Evolutionary conservation across 2,888 invertebrate genomes (phyloP).

Genomic region (Eupithecia exiguata): DNA sequence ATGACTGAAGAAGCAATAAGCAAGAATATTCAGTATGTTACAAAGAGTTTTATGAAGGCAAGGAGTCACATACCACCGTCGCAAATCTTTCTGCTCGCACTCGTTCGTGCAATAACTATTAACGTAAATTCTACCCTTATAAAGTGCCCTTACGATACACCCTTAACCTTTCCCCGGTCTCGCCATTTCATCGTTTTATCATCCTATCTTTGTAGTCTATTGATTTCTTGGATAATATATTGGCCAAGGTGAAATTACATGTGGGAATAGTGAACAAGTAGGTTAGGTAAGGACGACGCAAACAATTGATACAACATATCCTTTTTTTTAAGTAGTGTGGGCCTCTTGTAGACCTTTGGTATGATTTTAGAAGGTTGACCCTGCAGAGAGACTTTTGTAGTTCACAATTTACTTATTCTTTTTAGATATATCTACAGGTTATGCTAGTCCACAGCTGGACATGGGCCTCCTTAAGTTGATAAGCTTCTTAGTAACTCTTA

Average conservation of each 20-base stretch:
- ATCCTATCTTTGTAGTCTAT: conserved; percentile 26
- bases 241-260: neutral
- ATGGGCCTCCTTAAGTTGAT: too few relatives aligned
- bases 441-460: too few relatives aligned
- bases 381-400: neutral
- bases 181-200: conserved; percentile 32
- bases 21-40: neutral
- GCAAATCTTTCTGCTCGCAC: conserved; percentile 28
- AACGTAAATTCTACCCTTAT: conserved; percentile 49
- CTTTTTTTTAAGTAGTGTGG: neutral
- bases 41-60: conserved; percentile 1
- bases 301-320: neutral
- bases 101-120: conserved; percentile 36
- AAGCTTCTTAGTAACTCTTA: too few relatives aligned
- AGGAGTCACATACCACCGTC: conserved; percentile 28
- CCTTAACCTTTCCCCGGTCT: conserved; percentile 42
- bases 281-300: neutral
- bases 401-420: too few relatives aligned
- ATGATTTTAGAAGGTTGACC: neutral
- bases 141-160: conserved; percentile 51
- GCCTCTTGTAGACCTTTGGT: neutral
- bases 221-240: conserved; percentile 20
- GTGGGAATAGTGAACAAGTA: neutral
- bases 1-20: neutral
- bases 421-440: too few relatives aligned